Percentiles rank a stretch among this genome's conserved stretches.
Evolutionary conservation across 2,888 invertebrate species (phyloP).

Genomic region (Euproctis similis): DNA sequence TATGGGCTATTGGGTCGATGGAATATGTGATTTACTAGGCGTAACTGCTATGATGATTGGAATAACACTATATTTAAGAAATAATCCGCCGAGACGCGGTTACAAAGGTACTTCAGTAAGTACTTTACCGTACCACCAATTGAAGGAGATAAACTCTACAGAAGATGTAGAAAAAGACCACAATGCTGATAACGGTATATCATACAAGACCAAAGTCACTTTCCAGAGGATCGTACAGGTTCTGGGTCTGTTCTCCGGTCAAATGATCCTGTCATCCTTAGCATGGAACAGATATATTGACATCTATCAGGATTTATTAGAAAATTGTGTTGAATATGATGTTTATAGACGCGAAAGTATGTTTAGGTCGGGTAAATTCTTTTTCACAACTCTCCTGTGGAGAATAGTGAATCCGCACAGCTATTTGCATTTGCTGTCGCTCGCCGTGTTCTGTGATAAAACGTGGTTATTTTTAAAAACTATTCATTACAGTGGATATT

Average conservation of each 20-base stretch:
- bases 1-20: conserved; percentile 88
- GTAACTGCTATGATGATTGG: conserved; percentile 83
- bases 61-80: conserved; percentile 80
- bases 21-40: conserved; percentile 86
- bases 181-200: conserved; percentile 68
- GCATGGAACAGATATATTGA: conserved; percentile 91
- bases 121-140: conserved; percentile 66
- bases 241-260: conserved; percentile 80
- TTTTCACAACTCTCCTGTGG: conserved; percentile 84
- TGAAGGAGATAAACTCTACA: conserved; percentile 56
- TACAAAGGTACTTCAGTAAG: conserved; percentile 79
- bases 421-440: conserved; percentile 81
- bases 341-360: conserved; percentile 71
- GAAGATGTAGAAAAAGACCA: conserved; percentile 66
- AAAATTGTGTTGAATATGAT: conserved; percentile 73
- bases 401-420: conserved; percentile 87
- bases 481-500: conserved; percentile 83
- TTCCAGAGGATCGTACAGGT: conserved; percentile 80
- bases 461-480: conserved; percentile 84
- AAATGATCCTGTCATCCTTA: conserved; percentile 83
- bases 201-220: conserved; percentile 81
- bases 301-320: conserved; percentile 84
- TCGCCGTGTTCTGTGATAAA: conserved; percentile 88
- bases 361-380: conserved; percentile 84
- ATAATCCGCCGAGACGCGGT: conserved; percentile 83